phyloP scores from a whole-genome alignment of 2,888 invertebrate genomes.

The Minunthozetes semirufus region DNA sequence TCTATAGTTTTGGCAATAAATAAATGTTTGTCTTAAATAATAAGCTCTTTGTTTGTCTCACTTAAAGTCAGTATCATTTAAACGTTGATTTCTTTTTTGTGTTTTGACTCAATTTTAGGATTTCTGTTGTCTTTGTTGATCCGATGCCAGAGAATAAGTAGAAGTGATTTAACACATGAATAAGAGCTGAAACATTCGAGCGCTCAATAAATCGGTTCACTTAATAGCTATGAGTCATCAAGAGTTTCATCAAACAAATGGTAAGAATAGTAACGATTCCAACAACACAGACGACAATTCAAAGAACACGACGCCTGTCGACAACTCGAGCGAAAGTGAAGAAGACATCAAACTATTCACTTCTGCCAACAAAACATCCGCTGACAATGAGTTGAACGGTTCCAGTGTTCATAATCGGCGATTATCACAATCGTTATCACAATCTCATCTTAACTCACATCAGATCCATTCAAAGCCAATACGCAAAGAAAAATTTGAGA shows the following conservation, averaged over 20 bases:
- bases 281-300: neutral
- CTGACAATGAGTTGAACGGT: neutral
- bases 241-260: slow-evolving; percentile 12
- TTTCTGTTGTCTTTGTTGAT: neutral
- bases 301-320: neutral
- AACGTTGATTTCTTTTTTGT: too few species aligned
- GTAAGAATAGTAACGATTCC: slow-evolving; percentile 1
- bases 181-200: neutral
- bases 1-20: neutral
- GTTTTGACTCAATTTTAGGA: neutral
- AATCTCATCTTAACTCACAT: too few species aligned
- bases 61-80: too few species aligned
- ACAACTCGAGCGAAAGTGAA: slow-evolving; percentile 11
- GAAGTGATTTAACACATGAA: neutral
- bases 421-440: too few species aligned
- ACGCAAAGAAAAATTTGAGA: slow-evolving; percentile 6
- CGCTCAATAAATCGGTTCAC: neutral
- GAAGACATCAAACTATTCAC: slow-evolving; percentile 4
- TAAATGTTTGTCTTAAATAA: slow-evolving; percentile 5
- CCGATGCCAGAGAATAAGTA: slow-evolving; percentile 7
- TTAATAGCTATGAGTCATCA: slow-evolving; percentile 26
- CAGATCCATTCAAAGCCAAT: neutral
- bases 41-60: neutral
- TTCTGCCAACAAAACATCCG: neutral
- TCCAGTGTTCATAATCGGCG: slow-evolving; percentile 10